phyloP scores from a whole-genome alignment of 2,797 vertebrate species.

The Muraenolepis orangiensis region DNA sequence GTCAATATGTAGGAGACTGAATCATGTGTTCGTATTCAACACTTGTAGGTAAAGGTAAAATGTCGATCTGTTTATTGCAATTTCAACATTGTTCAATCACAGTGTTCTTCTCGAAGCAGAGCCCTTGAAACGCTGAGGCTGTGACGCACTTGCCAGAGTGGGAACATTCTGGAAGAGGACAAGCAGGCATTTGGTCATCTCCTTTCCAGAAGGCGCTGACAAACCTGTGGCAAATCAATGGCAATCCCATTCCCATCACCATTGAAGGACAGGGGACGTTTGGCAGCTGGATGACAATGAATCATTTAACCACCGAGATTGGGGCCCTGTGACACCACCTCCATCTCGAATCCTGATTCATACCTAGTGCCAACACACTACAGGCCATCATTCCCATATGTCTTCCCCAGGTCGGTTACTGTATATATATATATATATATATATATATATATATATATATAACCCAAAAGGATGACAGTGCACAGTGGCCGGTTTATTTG shows the following conservation, averaged over 20 bases:
- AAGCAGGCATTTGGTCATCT: constrained; percentile 46
- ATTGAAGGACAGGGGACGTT: constrained; percentile 36
- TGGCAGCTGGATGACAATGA: constrained; percentile 36
- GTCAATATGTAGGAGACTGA: background rate
- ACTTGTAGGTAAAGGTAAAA: background rate
- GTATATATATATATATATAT: no score
- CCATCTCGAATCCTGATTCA: background rate
- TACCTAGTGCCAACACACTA: background rate
- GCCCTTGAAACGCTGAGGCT: background rate
- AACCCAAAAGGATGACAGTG: constrained; percentile 8
- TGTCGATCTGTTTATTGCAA: background rate
- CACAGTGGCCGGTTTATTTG: constrained; percentile 14
- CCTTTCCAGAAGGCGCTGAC: constrained; percentile 27
- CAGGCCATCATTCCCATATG: background rate
- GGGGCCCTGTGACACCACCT: constrained; percentile 18
- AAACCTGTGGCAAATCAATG: constrained; percentile 48
- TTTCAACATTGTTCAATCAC: background rate
- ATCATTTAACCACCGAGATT: constrained; percentile 38
- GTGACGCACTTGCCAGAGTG: background rate
- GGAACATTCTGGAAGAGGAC: constrained; percentile 33
- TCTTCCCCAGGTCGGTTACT: background rate
- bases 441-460: background rate
- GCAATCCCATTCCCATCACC: constrained; percentile 33
- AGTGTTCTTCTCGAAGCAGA: background rate
- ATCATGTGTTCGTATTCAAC: background rate